Evolutionary conservation across 2,888 invertebrate species (phyloP), one percentile per base, ranked within the genome.

Genomic region (Gortyna flavago): DNA sequence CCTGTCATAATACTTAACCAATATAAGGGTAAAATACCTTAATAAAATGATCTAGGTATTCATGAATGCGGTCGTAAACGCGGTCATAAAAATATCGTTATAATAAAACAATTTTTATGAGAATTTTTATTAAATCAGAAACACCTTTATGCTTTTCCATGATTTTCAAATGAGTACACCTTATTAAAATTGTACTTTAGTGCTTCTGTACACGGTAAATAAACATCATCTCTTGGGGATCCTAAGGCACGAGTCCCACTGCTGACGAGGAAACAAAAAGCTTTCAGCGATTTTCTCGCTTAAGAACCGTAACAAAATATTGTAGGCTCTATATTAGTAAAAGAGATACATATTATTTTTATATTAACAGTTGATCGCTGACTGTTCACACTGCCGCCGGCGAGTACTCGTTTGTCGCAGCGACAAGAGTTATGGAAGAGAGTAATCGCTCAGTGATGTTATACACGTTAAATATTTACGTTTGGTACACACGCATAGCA

Each of bases 31-130:
- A 79, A 32, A 44, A 73, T 32, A 72, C 25, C 51, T 0, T 54
- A 54, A 72, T 71, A 80, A 84, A 75, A 77, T 70, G 57, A 59
- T 72, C 72, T 48, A 35, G 48, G n/a, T 57, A 62, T 80, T 85
- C 76, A 83, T 85, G 77, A 85, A 75, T 61, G 61, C 66, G 18
- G 4, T 35, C 81, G 76, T 83, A 76, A 83, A 72, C 29, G 57
- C 2, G 21, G 16, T 11, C 72, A 70, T 85, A 81, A 76, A 85
- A 76, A 76, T 85, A 70, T 66, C 21, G 62, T 72, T 66, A 76
- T 75, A 76, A 82, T 75, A 76, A 82, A 85, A 81, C n/a, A 32
- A 70, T 83, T 85, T 85, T 85, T 81, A 81, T 64, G 85, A n/a
- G 61, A 6, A 25, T 81, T 82, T 76, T 83, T 70, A 81, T 83